Evolutionary conservation across 2,113 vertebrate genomes (phyloP).

Genomic region (Tichodroma muraria): DNA sequence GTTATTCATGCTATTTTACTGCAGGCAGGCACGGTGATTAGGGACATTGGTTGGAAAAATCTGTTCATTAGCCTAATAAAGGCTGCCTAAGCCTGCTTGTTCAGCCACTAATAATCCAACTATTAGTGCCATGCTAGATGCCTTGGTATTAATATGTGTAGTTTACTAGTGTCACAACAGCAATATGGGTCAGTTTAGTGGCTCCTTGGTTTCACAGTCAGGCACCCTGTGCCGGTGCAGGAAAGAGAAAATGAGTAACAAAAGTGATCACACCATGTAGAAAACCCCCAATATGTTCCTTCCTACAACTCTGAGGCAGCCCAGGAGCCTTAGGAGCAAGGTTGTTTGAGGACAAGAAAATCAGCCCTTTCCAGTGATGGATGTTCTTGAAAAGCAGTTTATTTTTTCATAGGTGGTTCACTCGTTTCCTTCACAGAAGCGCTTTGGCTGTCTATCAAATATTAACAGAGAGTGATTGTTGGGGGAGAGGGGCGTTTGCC

Average conservation of each 20-base stretch:
- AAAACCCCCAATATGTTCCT: background rate
- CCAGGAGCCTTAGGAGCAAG: slow-evolving; percentile 35
- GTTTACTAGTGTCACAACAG: slow-evolving; percentile 39
- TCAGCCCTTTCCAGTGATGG: slow-evolving; percentile 38
- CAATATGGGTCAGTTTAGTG: slow-evolving; percentile 18
- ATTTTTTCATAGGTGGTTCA: slow-evolving; percentile 60
- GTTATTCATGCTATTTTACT: slow-evolving; percentile 49
- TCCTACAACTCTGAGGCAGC: slow-evolving; percentile 21
- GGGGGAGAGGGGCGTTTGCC: fast-evolving
- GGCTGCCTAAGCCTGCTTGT: slow-evolving; percentile 68
- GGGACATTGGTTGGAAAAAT: slow-evolving; percentile 61
- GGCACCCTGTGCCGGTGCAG: background rate
- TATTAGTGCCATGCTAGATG: slow-evolving; percentile 57
- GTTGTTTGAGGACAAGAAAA: slow-evolving; percentile 73
- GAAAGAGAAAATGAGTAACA: background rate
- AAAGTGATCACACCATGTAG: background rate
- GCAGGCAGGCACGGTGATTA: slow-evolving; percentile 54
- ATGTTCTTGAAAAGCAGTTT: slow-evolving; percentile 74
- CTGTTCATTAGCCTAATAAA: slow-evolving; percentile 76
- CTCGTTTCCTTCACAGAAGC: slow-evolving; percentile 32
- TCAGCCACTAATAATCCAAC: slow-evolving; percentile 69
- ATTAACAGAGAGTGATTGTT: slow-evolving; percentile 64
- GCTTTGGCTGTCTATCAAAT: slow-evolving; percentile 64
- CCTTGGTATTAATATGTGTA: slow-evolving; percentile 48
- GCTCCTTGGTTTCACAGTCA: background rate